These are phyloP conservation scores for Tauraco hartlaubi DNA, from an alignment of 2,797 vertebrate species.

Conservation along the genomic window DNA sequence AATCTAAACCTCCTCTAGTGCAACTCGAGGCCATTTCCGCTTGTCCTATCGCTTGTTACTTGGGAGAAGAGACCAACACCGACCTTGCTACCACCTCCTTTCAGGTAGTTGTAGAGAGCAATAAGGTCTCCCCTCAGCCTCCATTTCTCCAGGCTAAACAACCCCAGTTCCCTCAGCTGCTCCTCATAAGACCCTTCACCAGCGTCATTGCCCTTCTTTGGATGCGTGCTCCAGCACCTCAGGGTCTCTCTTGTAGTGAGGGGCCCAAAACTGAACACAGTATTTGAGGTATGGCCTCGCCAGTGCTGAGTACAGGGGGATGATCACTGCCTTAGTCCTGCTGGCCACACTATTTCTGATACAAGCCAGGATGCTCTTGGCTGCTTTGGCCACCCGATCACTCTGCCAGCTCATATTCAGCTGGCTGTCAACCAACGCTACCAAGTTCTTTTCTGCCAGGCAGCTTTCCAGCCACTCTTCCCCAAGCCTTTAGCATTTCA, in stretches of 20 bases:
- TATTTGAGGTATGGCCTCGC: fast-evolving
- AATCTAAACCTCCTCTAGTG: neutral
- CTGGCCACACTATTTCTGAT: neutral
- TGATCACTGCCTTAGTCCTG: fast-evolving
- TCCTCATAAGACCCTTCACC: no score
- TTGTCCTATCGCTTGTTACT: fast-evolving
- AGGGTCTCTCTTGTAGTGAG: no score
- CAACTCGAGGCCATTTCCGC: neutral
- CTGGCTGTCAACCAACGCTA: fast-evolving
- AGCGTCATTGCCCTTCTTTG: no score
- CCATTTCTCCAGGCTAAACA: no score
- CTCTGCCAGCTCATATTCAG: neutral
- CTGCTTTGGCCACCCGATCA: neutral
- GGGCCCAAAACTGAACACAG: neutral
- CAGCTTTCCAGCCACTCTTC: neutral
- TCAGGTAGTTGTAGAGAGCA: no score
- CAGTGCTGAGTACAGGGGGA: fast-evolving
- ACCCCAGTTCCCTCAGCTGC: no score
- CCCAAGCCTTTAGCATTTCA: neutral
- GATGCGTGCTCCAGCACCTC: no score
- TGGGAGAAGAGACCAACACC: neutral
- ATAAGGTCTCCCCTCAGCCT: no score
- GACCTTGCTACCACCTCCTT: neutral
- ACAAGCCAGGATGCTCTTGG: neutral
- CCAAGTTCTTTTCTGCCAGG: fast-evolving